A percentile compares a stretch with the other conserved stretches of the same genome.
Evolutionary conservation across 2,113 vertebrate genomes (phyloP).

Genomic region (Anguilla rostrata): DNA sequence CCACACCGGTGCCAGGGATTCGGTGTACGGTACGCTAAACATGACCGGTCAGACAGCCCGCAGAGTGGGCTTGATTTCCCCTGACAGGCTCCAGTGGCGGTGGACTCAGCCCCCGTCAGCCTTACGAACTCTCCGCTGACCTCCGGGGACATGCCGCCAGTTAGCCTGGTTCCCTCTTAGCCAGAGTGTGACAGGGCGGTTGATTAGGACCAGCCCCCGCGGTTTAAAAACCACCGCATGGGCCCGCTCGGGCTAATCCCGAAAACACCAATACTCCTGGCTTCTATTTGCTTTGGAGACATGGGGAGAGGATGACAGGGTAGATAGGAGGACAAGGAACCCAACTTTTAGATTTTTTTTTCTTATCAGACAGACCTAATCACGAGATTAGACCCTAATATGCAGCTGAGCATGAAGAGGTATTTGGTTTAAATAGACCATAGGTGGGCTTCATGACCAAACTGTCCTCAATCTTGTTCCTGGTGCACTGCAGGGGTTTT

Average conservation of each 20-base stretch:
- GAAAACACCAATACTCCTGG: no score
- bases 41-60: not conserved
- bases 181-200: not conserved
- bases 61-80: not conserved
- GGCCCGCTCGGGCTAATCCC: no score
- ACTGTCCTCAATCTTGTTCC: no score
- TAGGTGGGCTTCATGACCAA: no score
- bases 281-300: not conserved
- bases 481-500: no score
- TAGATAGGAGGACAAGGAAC: no score
- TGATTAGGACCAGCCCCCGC: not conserved
- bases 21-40: not conserved
- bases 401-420: no score
- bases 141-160: not conserved
- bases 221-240: not conserved
- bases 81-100: not conserved
- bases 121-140: not conserved
- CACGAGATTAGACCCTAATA: no score
- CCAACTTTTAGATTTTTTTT: no score
- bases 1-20: not conserved
- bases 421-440: no score
- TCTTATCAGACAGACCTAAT: no score
- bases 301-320: not conserved
- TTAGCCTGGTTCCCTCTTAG: not conserved
- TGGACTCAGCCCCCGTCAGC: not conserved